Conservation (phyloP, 2,113 vertebrate genomes). For the Alces alces region DNA sequence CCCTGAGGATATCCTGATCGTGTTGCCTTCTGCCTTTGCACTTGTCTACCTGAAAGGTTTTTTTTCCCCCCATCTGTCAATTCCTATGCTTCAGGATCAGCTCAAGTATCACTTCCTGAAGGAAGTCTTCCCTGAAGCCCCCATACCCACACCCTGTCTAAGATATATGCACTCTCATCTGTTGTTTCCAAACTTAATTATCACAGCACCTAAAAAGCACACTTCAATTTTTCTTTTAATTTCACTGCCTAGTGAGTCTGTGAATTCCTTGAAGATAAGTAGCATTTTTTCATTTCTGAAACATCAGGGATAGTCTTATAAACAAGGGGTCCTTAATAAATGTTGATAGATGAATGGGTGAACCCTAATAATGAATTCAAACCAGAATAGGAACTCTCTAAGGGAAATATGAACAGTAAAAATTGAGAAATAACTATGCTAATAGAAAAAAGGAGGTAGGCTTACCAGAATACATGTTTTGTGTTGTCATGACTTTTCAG, state of each 20-base stretch:
- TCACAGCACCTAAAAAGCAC: neutral
- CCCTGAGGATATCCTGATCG: neutral
- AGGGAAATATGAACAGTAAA: conserved; percentile 12
- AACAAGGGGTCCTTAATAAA: conserved; percentile 1
- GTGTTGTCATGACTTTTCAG: conserved; percentile 2
- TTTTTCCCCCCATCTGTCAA: neutral
- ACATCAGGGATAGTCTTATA: neutral
- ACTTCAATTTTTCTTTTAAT: neutral
- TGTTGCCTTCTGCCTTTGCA: neutral
- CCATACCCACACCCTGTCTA: neutral
- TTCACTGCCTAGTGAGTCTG: neutral
- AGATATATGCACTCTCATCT: neutral
- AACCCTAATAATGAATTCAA: neutral
- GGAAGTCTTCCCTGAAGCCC: neutral
- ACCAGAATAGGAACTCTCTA: neutral
- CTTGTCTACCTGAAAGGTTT: neutral
- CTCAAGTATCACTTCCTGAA: neutral
- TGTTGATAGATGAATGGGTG: neutral
- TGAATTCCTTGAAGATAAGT: neutral
- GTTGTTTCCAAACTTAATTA: neutral
- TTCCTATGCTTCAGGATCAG: neutral
- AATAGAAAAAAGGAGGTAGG: neutral
- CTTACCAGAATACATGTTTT: neutral
- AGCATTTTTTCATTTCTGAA: conserved; percentile 4
- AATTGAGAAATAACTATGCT: neutral